Percentiles rank a stretch among this genome's conserved stretches.
Conservation (phyloP, 1,140 invertebrate genomes). For the Anastrepha obliqua region DNA sequence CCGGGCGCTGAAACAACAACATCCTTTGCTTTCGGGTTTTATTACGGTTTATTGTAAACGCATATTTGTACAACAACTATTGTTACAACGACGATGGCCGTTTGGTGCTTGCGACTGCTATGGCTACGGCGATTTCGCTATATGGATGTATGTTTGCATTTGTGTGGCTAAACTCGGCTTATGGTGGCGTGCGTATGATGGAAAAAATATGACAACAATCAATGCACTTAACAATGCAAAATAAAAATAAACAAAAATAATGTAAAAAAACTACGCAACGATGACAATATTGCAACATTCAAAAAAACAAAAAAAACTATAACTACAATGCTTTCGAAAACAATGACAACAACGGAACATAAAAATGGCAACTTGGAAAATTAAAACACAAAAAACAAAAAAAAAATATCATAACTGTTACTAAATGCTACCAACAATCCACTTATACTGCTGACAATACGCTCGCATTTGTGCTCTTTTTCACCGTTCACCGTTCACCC, state of each 20-base stretch:
- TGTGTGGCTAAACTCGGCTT: neutral
- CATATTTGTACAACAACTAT: neutral
- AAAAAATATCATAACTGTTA: neutral
- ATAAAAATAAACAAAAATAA: neutral
- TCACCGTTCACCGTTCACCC: neutral
- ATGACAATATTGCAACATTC: neutral
- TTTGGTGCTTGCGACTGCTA: neutral
- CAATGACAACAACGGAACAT: too few species aligned
- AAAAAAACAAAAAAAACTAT: neutral
- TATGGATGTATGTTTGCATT: neutral
- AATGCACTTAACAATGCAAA: neutral
- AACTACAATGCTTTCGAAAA: too few species aligned
- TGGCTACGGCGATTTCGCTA: neutral
- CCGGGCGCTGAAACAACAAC: neutral
- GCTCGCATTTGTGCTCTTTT: neutral
- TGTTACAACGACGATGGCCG: too few species aligned
- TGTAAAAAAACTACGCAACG: neutral
- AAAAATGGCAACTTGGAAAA: too few species aligned
- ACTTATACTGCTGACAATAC: neutral
- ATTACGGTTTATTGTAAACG: neutral
- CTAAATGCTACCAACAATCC: slow-evolving; percentile 2
- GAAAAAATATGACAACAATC: neutral
- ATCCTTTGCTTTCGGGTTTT: neutral
- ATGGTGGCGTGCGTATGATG: neutral
- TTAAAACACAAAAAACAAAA: too few species aligned